phyloP scores from a whole-genome alignment of 1,140 invertebrate species.

The Pogonomyrmex californicus region DNA sequence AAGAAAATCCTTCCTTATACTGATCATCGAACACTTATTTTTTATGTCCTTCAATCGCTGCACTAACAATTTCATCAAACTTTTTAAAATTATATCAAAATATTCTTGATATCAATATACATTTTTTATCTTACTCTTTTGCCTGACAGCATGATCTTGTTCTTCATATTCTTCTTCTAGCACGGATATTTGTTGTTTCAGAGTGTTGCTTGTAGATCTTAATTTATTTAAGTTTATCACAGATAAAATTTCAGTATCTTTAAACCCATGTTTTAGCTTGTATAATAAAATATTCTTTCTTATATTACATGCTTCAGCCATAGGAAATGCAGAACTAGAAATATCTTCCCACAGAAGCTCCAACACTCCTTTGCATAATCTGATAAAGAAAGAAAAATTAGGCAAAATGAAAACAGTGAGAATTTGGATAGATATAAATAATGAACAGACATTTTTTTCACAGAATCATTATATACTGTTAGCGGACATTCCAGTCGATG shows the following conservation, averaged over 20 bases:
- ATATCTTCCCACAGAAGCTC: slow-evolving; percentile 82
- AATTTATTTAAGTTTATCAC: slow-evolving; percentile 73
- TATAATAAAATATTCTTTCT: slow-evolving; percentile 83
- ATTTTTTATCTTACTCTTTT: slow-evolving; percentile 77
- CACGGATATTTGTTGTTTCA: slow-evolving; percentile 74
- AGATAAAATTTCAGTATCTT: slow-evolving; percentile 74
- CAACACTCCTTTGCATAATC: slow-evolving; percentile 78
- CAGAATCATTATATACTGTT: slow-evolving; percentile 46
- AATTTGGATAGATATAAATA: background rate
- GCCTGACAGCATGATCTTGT: slow-evolving; percentile 77
- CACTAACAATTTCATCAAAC: slow-evolving; percentile 65
- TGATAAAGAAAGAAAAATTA: slow-evolving; percentile 51
- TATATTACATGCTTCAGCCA: slow-evolving; percentile 74
- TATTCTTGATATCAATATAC: slow-evolving; percentile 19
- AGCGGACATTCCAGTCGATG: slow-evolving; percentile 57
- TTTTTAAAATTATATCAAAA: slow-evolving; percentile 17
- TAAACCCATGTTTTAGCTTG: slow-evolving; percentile 74
- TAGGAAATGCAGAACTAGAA: slow-evolving; percentile 69
- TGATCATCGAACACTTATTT: slow-evolving; percentile 40
- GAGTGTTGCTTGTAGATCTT: slow-evolving; percentile 68
- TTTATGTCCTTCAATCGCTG: slow-evolving; percentile 73
- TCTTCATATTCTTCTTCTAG: slow-evolving; percentile 79
- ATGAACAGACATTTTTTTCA: slow-evolving; percentile 65
- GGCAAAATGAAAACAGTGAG: background rate
- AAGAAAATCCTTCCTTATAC: slow-evolving; percentile 77